Evolutionary conservation across 2,797 vertebrate species (phyloP), one percentile per base, ranked within the genome.

Genomic region (Limnodromus scolopaceus): DNA sequence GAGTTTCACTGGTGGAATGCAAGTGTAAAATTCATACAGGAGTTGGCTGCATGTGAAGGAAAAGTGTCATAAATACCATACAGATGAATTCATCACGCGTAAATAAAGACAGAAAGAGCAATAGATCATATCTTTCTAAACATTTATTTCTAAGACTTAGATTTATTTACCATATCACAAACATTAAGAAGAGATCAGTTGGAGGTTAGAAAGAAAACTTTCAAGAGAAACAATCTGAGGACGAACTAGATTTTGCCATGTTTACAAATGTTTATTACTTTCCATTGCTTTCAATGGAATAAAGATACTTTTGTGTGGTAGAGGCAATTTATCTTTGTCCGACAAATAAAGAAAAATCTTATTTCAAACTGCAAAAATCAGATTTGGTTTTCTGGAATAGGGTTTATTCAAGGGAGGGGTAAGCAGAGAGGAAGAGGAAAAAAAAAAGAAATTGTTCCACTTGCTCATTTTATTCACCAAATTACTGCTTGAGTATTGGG

Each of bases 1-100:
- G 19, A 99, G 98, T 70, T 98, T 99, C 92, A 98, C 98, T 0
- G 98, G 99, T 16, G 99, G 99, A 89, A 99, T 99, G 97, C 99
- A 99, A 91, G 98, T 99, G 41, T 99, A 99, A 97, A 99, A 99
- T 94, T 99, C 99, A 65, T 98, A 98, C 3, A 99, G 98, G 63
- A 99, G 98, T 90, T 99, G 98, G 98, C 99, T 99, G 97, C 45
- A 95, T 63, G 63, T 25, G 89, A 93, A 91, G 10, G 20, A 51
- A 55, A 93, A 92, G 22, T 27, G 17, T 36, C 25, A 27, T 25
- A 60, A 95, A 87, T n/a, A 64, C 9, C 11, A 2, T 3, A 28
- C 20, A 86, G 46, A 89, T 70, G 0, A 53, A 64, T 51, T 41
- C 2, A 38, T 49, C 43, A 16, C 13, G 8, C 75, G 36, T 60